Evolutionary conservation across 23 tunicate genomes (phyloP).

Genomic region (Styela plicata): DNA sequence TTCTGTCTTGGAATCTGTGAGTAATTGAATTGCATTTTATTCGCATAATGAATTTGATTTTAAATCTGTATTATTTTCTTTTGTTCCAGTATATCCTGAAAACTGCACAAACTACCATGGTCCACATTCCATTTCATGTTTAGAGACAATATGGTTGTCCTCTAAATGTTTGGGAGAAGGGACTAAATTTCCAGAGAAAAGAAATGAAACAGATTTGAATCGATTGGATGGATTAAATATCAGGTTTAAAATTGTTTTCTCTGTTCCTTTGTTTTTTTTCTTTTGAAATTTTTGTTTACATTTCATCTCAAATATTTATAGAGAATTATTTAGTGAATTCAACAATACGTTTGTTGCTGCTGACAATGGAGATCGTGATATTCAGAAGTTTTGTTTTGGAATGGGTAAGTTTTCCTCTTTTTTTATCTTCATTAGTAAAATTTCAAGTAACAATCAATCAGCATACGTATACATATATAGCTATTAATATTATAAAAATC

Average conservation of each 20-base stretch:
- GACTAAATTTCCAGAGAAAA: slow-evolving; percentile 1
- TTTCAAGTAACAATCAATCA: too few relatives aligned
- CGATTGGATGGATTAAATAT: background rate
- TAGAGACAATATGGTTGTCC: slow-evolving; percentile 20
- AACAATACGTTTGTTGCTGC: background rate
- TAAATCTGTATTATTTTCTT: too few relatives aligned
- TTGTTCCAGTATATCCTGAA: slow-evolving; percentile 5
- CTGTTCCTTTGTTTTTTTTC: too few relatives aligned
- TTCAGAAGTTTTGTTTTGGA: slow-evolving; percentile 4
- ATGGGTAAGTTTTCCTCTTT: too few relatives aligned
- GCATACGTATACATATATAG: too few relatives aligned
- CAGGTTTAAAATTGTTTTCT: background rate
- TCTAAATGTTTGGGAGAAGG: slow-evolving; percentile 20
- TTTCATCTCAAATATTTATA: background rate
- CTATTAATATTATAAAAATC: too few relatives aligned
- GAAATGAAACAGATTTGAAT: background rate
- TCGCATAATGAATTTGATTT: too few relatives aligned
- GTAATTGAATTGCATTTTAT: too few relatives aligned
- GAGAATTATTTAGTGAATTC: background rate
- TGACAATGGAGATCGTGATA: background rate
- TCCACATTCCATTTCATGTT: slow-evolving; percentile 11
- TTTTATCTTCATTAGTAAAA: too few relatives aligned
- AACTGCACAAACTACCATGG: slow-evolving; percentile 14
- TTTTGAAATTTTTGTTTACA: too few relatives aligned
- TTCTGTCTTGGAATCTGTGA: slow-evolving; percentile 26